phyloP scores from a whole-genome alignment of 2,797 vertebrate genomes.

The Lepus townsendii region DNA sequence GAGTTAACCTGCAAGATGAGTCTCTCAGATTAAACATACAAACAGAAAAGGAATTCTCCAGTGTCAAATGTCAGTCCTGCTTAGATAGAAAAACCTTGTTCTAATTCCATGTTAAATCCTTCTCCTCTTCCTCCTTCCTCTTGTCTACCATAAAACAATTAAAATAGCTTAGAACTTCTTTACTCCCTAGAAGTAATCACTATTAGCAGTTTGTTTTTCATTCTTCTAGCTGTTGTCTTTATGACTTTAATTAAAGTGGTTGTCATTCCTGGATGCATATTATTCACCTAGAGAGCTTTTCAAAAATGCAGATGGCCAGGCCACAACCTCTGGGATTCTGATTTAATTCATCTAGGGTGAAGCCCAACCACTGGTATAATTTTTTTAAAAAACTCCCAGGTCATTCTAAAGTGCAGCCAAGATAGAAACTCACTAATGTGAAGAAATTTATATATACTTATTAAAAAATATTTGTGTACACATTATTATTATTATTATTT shows the following conservation, averaged over 20 bases:
- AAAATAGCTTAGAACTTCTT: conserved; percentile 19
- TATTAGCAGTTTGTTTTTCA: conserved; percentile 44
- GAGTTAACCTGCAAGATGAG: too few species aligned
- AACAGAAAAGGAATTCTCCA: background rate
- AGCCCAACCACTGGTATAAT: background rate
- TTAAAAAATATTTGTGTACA: too few species aligned
- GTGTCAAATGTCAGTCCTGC: background rate
- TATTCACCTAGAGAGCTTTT: conserved; percentile 44
- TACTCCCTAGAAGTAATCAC: background rate
- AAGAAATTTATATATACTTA: background rate
- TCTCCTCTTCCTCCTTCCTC: conserved; percentile 11
- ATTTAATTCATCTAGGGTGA: conserved; percentile 2
- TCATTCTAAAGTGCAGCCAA: background rate
- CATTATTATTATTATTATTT: too few species aligned
- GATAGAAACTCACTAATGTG: background rate
- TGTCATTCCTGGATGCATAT: conserved; percentile 14
- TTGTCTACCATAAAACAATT: conserved; percentile 11
- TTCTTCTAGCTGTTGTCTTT: conserved; percentile 56
- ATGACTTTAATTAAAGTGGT: conserved; percentile 62
- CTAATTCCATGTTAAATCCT: background rate
- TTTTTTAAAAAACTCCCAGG: background rate
- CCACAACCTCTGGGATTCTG: background rate
- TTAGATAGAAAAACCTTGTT: background rate
- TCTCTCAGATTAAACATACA: too few species aligned
- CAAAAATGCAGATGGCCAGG: background rate